phyloP scores from a whole-genome alignment of 2,888 invertebrate genomes.

The Scaptomyza polygonia region DNA sequence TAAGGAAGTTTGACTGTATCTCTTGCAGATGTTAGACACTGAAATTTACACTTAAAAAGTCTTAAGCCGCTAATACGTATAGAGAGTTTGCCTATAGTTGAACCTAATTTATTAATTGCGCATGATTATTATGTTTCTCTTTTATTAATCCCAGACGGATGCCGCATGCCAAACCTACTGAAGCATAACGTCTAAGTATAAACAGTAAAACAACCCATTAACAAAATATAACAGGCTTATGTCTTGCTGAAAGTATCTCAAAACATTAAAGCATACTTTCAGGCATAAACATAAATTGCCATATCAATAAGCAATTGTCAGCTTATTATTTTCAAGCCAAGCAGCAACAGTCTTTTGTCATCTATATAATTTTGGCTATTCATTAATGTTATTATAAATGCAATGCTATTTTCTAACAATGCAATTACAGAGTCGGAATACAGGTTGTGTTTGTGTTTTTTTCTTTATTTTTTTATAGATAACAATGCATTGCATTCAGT shows the following conservation, averaged over 20 bases:
- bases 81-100: no score
- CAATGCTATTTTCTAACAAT: constrained; percentile 33
- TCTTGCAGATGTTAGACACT: no score
- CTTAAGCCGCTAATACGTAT: no score
- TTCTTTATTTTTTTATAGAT: background rate
- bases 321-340: background rate
- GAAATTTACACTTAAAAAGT: no score
- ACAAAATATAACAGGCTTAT: background rate
- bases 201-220: background rate
- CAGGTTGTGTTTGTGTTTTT: background rate
- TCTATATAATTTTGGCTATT: constrained; percentile 41
- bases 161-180: background rate
- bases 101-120: no score
- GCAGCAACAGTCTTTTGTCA: constrained; percentile 18
- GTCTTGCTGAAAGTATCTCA: background rate
- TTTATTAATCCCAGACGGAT: background rate
- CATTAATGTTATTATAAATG: constrained; percentile 53
- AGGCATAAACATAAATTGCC: constrained; percentile 28
- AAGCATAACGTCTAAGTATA: background rate
- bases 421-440: constrained; percentile 28
- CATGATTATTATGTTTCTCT: background rate
- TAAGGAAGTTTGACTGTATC: no score
- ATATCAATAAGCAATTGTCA: constrained; percentile 20
- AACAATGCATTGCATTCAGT: constrained; percentile 5
- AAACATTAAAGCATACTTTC: constrained; percentile 45